These are phyloP conservation scores for Tethea ocularis DNA, from an alignment of 2,888 invertebrate species.

Conservation along the genomic window DNA sequence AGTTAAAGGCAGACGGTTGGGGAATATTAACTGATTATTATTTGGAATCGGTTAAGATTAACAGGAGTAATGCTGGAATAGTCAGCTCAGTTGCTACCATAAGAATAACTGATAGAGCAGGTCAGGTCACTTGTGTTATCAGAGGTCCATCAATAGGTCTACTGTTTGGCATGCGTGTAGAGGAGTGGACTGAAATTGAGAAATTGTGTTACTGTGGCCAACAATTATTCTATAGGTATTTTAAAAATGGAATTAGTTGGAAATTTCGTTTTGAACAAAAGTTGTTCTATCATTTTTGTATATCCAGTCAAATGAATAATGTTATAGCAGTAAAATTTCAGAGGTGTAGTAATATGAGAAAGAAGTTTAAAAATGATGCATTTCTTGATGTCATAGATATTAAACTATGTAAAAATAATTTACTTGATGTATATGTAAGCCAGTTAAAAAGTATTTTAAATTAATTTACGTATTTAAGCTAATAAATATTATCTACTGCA, in stretches of 20 bases:
- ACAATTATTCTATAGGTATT: conserved; percentile 76
- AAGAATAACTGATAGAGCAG: conserved; percentile 64
- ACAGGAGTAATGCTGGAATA: conserved; percentile 43
- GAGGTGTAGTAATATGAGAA: conserved; percentile 64
- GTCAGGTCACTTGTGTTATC: conserved; percentile 65
- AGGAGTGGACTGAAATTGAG: conserved; percentile 71
- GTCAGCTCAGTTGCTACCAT: conserved; percentile 60
- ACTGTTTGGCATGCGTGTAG: conserved; percentile 60
- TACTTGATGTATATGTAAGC: conserved; percentile 59
- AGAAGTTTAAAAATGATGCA: conserved; percentile 60
- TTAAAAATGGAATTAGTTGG: conserved; percentile 66
- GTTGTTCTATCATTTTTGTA: conserved; percentile 76
- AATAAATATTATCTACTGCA: no score
- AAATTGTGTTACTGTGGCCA: conserved; percentile 52
- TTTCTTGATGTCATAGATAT: conserved; percentile 66
- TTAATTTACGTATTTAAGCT: no score
- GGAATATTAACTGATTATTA: conserved; percentile 67
- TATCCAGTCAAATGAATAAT: conserved; percentile 58
- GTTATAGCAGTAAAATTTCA: conserved; percentile 60
- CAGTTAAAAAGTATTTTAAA: conserved; percentile 36
- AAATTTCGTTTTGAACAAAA: conserved; percentile 65
- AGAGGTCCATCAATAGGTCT: conserved; percentile 60
- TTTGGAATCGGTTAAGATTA: conserved; percentile 75
- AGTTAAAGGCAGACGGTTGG: conserved; percentile 61
- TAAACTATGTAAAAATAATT: conserved; percentile 51